These are phyloP conservation scores for Lacanobia oleracea DNA, from an alignment of 2,888 invertebrate species.

Conservation along the genomic window DNA sequence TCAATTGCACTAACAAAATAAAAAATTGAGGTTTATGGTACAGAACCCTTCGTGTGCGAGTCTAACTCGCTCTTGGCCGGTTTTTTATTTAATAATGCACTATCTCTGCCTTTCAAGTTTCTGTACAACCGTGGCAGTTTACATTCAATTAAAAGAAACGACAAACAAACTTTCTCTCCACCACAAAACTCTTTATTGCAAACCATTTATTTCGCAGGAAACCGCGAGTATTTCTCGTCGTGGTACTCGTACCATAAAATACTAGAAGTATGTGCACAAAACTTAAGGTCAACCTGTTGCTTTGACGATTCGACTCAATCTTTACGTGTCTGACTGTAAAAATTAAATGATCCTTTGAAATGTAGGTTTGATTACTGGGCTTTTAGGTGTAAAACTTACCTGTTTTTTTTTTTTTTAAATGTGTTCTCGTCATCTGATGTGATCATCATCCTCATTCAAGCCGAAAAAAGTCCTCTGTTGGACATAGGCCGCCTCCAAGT, in stretches of 20 bases:
- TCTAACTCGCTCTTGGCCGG: too few relatives aligned
- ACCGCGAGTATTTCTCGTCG: background rate
- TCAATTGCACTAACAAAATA: too few relatives aligned
- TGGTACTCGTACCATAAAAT: conserved; percentile 10
- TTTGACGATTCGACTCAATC: conserved; percentile 17
- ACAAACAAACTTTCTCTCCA: background rate
- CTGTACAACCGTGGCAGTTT: too few relatives aligned
- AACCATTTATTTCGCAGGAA: conserved; percentile 11
- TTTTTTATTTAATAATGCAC: too few relatives aligned
- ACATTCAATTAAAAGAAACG: conserved; percentile 6
- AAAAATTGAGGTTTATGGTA: too few relatives aligned
- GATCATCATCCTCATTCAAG: too few relatives aligned
- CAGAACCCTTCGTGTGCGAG: too few relatives aligned
- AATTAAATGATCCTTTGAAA: conserved; percentile 10
- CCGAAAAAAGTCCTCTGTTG: too few relatives aligned
- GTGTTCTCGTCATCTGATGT: too few relatives aligned
- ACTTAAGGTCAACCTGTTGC: conserved; percentile 54
- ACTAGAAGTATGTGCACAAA: conserved; percentile 6
- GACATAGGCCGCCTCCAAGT: too few relatives aligned
- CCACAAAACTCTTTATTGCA: background rate
- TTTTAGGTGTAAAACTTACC: background rate
- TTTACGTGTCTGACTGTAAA: conserved; percentile 41
- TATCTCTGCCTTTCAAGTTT: too few relatives aligned
- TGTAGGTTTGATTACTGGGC: conserved; percentile 1
- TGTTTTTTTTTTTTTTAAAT: too few relatives aligned